Conservation (phyloP, 53 echinoderm and acorn worm genomes). For the Paracentrotus lividus region DNA sequence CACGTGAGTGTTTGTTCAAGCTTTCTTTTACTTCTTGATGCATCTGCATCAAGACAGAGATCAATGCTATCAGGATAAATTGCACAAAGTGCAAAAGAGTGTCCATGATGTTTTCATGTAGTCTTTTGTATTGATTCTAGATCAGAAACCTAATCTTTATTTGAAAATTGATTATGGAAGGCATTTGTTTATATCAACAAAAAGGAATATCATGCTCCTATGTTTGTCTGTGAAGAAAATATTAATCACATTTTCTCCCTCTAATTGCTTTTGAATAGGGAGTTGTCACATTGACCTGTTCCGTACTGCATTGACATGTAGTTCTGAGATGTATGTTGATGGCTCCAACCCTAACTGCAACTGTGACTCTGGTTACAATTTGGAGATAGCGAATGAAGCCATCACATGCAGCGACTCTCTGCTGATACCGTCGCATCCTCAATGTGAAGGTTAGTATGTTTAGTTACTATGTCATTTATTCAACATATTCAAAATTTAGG, state of each 20-base stretch:
- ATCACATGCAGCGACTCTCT: constrained; percentile 47
- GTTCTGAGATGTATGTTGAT: neutral
- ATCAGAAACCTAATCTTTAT: neutral
- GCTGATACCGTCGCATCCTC: constrained; percentile 48
- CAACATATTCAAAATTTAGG: neutral
- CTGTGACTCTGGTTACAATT: constrained; percentile 44
- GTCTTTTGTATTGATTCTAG: neutral
- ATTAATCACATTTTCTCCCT: neutral
- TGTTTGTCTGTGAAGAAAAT: neutral
- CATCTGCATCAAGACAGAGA: neutral
- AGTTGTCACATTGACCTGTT: constrained; percentile 47
- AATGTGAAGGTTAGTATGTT: constrained; percentile 56
- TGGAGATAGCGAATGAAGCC: constrained; percentile 20
- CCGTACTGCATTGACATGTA: constrained; percentile 27
- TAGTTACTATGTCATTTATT: neutral
- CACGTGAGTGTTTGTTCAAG: constrained; percentile 30
- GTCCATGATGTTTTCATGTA: neutral
- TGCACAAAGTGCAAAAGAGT: neutral
- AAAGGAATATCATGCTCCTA: neutral
- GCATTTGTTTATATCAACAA: neutral
- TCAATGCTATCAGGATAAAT: neutral
- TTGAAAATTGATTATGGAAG: neutral
- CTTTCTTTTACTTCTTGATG: neutral
- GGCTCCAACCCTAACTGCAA: constrained; percentile 4
- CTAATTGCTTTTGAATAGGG: neutral